Conservation (phyloP, 2,888 invertebrate species). For the Anoplius nigerrimus region DNA sequence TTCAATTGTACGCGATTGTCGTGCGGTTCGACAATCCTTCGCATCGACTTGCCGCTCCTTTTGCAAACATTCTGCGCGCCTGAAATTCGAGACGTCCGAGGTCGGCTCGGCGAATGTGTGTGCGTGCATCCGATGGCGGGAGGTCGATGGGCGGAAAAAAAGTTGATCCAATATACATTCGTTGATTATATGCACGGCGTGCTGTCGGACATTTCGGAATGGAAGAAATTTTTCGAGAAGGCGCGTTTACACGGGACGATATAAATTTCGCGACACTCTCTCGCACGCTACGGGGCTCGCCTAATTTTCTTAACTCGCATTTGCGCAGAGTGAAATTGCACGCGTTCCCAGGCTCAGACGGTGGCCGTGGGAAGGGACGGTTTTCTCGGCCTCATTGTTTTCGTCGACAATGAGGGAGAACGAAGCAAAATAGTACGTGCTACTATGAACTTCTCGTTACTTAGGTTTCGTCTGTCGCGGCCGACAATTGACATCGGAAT, state of each 20-base stretch:
- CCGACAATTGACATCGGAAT: conserved; percentile 28
- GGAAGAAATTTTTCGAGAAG: no score
- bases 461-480: conserved; percentile 23
- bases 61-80: not conserved
- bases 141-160: conserved; percentile 2
- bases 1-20: no score
- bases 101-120: conserved; percentile 13
- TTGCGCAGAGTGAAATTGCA: no score
- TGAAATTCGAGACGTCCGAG: conserved; percentile 22
- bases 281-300: no score
- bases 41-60: not conserved
- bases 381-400: conserved; percentile 35
- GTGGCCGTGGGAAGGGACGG: conserved; percentile 32
- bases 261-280: no score
- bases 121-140: conserved; percentile 11
- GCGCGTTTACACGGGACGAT: no score
- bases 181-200: no score
- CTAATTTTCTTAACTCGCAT: no score
- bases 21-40: not conserved
- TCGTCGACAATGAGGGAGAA: conserved; percentile 26
- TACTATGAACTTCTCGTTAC: conserved; percentile 25
- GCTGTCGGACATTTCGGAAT: no score
- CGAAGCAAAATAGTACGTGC: conserved; percentile 15
- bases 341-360: not conserved
- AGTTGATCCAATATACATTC: no score